Base-by-base conservation (phyloP, 2,797 vertebrate species). In the Cygnus olor region DNA sequence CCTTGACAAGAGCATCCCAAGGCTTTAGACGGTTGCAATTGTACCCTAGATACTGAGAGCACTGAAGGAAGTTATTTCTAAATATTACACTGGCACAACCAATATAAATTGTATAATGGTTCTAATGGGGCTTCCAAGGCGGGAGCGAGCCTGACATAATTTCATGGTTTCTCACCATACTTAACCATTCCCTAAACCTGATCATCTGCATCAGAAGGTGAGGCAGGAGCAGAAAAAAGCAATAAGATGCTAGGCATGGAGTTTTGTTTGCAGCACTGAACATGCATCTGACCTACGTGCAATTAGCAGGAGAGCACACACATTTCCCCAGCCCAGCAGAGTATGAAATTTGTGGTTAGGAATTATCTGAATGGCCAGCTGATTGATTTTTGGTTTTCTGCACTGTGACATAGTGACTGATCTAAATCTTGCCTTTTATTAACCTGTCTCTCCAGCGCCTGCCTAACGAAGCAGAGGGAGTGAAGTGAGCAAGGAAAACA, bases 391-490 rank as follows among this genome's bases (percentile, higher is more conserved):
- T 8, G 17, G 44, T 66, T 57, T 53, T 93, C 95, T 95, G 80
- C 68, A 27, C 90, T 11, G 64, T 25, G 73, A 89, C 74, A 45
- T 28, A 60, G 80, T 24, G 93, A 78, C 82, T 51, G 91, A 92
- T 87, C 72, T 54, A 40, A 91, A 56, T 17, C 85, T 92, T 24
- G 14, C 88, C 92, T 85, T 57, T 82, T 51, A 58, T 74, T 85
- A 91, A 80, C 85, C 92, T 73, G 45, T 28, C 95, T 89, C 85
- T 83, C 76, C 87, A 17, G 77, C 38, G 24, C 80, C 94, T 81
- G 94, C 88, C 91, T 95, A 97, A 97, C 54, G 80, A 96, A 96
- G 34, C 95, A 30, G 58, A 64, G 51, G 72, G 47, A 90, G 65
- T 7, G 24, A 54, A 90, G 65, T 2, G 79, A 83, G 88, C 13